These are phyloP conservation scores for Pyrochroa serraticornis DNA, from an alignment of 2,888 invertebrate genomes.

Conservation along the genomic window DNA sequence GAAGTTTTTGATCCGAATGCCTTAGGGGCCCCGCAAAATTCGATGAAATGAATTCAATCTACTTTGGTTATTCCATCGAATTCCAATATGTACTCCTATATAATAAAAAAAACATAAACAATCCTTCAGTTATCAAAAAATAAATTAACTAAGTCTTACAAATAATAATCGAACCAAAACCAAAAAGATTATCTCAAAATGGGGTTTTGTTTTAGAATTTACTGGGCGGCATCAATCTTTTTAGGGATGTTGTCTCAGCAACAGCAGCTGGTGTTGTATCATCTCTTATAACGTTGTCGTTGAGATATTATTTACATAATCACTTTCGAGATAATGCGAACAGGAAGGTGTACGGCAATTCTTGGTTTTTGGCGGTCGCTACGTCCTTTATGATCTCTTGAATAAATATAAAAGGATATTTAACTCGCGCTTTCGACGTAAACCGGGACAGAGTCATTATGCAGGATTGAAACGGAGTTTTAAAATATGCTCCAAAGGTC, in stretches of 20 bases:
- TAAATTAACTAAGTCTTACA: neutral
- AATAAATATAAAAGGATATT: slow-evolving; percentile 16
- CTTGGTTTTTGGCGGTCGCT: slow-evolving; percentile 12
- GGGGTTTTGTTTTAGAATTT: slow-evolving; percentile 10
- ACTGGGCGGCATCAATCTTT: slow-evolving; percentile 2
- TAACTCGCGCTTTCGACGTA: neutral
- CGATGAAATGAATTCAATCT: slow-evolving; percentile 33
- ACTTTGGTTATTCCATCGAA: slow-evolving; percentile 6
- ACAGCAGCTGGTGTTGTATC: slow-evolving; percentile 21
- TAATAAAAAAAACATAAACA: no score
- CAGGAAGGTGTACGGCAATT: slow-evolving; percentile 6
- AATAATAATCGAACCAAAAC: slow-evolving; percentile 4
- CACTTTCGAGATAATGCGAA: slow-evolving; percentile 17
- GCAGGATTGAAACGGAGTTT: no score
- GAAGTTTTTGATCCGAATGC: slow-evolving; percentile 22
- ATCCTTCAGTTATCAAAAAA: no score
- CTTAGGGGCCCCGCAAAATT: slow-evolving; percentile 18
- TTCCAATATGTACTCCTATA: no score
- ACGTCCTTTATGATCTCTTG: slow-evolving; percentile 6
- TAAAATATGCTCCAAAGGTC: no score
- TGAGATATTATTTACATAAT: slow-evolving; percentile 33
- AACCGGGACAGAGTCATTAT: no score
- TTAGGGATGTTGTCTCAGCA: neutral
- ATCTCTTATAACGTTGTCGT: slow-evolving; percentile 29
- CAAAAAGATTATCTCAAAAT: slow-evolving; percentile 1